phyloP scores from a whole-genome alignment of 2,113 vertebrate genomes.

The Cyanoderma ruficeps region DNA sequence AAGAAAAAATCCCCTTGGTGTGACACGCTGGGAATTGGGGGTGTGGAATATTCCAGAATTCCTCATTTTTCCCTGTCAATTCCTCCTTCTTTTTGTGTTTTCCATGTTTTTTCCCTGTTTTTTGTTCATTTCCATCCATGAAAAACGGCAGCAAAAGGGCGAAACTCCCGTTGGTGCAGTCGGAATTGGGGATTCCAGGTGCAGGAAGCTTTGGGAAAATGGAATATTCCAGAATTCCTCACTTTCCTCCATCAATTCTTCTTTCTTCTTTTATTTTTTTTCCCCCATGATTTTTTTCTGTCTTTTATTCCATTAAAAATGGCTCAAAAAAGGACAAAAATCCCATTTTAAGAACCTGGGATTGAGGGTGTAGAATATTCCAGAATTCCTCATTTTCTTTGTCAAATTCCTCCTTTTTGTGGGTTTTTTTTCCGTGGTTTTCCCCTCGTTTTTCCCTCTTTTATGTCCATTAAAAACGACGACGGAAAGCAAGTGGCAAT shows the following conservation, averaged over 20 bases:
- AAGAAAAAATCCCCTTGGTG: too few species aligned
- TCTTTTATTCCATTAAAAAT: slow-evolving; percentile 16
- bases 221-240: not conserved
- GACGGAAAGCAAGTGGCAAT: rapidly evolving
- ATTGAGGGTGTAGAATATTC: not conserved
- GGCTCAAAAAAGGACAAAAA: not conserved
- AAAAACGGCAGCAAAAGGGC: rapidly evolving
- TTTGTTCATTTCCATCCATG: not conserved
- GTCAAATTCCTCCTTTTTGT: not conserved
- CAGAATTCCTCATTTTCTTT: not conserved
- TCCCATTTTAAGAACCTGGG: not conserved
- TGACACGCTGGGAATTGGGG: too few species aligned
- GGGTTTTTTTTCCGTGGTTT: not conserved
- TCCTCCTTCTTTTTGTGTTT: too few species aligned
- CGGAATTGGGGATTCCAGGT: not conserved
- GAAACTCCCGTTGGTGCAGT: not conserved
- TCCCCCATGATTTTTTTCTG: not conserved
- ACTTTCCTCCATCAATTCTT: not conserved
- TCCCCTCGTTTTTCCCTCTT: not conserved
- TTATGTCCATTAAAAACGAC: not conserved
- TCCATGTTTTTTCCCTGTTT: not conserved
- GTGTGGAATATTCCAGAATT: not conserved
- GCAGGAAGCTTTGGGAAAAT: not conserved
- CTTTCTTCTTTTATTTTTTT: not conserved
- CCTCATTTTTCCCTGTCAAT: too few species aligned